phyloP scores from a whole-genome alignment of 2,888 invertebrate species.

The Muscina levida region DNA sequence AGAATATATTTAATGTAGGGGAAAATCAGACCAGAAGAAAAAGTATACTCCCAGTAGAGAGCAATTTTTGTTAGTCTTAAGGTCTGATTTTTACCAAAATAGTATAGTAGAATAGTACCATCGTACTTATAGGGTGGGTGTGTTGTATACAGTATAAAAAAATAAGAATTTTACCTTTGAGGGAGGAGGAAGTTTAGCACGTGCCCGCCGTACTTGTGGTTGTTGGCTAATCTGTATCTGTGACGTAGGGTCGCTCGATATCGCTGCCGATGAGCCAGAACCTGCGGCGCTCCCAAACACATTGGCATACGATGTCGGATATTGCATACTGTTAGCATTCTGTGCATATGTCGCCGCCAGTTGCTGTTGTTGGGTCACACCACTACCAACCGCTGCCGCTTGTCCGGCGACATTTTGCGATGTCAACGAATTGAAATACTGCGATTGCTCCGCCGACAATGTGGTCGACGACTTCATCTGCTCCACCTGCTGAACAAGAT shows the following conservation, averaged over 20 bases:
- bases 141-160: too few species aligned
- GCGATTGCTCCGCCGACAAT: conserved; percentile 84
- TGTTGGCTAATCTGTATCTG: conserved; percentile 71
- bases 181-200: conserved; percentile 90
- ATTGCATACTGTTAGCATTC: conserved; percentile 73
- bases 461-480: conserved; percentile 82
- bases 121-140: too few species aligned
- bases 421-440: conserved; percentile 82
- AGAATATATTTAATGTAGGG: too few species aligned
- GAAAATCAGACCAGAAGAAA: too few species aligned
- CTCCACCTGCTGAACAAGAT: conserved; percentile 77
- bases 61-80: too few species aligned
- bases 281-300: conserved; percentile 75
- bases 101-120: conserved; percentile 43
- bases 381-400: conserved; percentile 65
- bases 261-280: conserved; percentile 62
- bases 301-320: conserved; percentile 77
- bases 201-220: conserved; percentile 81
- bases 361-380: conserved; percentile 65
- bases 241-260: conserved; percentile 70
- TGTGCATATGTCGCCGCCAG: conserved; percentile 68
- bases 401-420: conserved; percentile 74
- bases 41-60: too few species aligned
- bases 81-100: too few species aligned
- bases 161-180: conserved; percentile 84